Evolutionary conservation across 2,113 vertebrate species (phyloP).

Genomic region (Corythornis vintsioides): DNA sequence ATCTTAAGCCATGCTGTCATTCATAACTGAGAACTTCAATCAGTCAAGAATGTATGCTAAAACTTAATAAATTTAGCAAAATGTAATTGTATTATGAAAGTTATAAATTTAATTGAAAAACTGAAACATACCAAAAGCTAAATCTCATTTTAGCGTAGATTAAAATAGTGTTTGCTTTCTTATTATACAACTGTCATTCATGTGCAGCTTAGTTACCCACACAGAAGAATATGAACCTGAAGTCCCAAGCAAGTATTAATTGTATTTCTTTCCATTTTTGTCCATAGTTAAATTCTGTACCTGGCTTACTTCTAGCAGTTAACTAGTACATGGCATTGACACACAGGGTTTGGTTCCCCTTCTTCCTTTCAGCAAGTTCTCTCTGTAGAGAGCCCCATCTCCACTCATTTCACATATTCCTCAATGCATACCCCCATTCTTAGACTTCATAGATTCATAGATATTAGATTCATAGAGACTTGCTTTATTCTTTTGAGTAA

Average conservation of each 20-base stretch:
- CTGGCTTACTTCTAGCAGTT: not conserved
- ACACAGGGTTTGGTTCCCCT: accelerated
- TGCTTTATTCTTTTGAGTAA: not conserved
- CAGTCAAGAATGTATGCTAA: not conserved
- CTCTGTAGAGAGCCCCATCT: not conserved
- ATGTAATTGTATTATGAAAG: not conserved
- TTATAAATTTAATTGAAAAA: not conserved
- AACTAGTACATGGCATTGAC: accelerated
- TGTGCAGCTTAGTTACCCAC: not conserved
- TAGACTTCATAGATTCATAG: no score
- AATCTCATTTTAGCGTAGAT: not conserved
- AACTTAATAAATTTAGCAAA: not conserved
- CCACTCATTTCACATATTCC: not conserved
- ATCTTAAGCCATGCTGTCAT: not conserved
- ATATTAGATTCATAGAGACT: no score
- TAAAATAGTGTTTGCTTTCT: not conserved
- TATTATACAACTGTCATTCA: not conserved
- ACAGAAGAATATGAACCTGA: not conserved
- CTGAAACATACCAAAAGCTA: not conserved
- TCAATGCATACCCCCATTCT: not conserved
- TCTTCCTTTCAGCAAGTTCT: not conserved
- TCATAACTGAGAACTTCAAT: not conserved
- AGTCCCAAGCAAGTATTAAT: not conserved
- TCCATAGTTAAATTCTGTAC: not conserved
- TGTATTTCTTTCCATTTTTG: not conserved